Base-by-base conservation (phyloP, 2,113 vertebrate species). In the Thinocorus orbignyianus region DNA sequence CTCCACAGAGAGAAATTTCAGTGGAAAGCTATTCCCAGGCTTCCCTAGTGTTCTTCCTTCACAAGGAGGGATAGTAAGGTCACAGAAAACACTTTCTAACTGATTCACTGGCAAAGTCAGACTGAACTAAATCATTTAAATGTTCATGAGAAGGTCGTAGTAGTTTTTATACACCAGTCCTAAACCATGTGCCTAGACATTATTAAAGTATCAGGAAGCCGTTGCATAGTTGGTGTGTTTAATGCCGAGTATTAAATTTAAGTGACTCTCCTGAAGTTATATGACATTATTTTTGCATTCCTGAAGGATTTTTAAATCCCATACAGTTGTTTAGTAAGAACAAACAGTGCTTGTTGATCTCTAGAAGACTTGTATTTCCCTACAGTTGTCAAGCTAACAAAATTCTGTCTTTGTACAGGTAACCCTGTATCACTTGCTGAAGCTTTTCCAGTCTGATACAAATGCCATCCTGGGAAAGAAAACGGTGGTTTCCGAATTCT, bases 401-500 rank as follows among this genome's bases (percentile, higher is more conserved):
- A 91, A 81, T 91, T 94, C 35, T 95, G 12, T 66, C 54, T 81
- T 93, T 96, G 49, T 41, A 58, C 57, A 99, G 99, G 99, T 99
- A 82, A 99, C 99, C 20, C 97, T 99, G 8, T 99, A 99, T 97
- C 99, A 99, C 96, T 97, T 99, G 81, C 94, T 99, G 96, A 99
- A 99, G 98, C 97, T 99, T 39, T 99, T 99, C 95, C 99, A 99
- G 95, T 99, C 99, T 4, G 99, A 99, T 91, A 99, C 99, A 93
- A 99, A 99, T 93, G 99, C 99, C 72, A 99, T 99, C 98, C 98
- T 99, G 66, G 98, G 98, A 28, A 99, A 99, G 98, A 99, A 99
- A 88, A 99, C 99, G 0, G 99, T 99, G 18, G 99, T 99, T 88
- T 99, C 99, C 55, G 99, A 99, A 94, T 99, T 99, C 97, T 99